Evolutionary conservation across 2,113 vertebrate genomes (phyloP), one percentile per base, ranked within the genome.

Genomic region (Ginglymostoma cirratum): DNA sequence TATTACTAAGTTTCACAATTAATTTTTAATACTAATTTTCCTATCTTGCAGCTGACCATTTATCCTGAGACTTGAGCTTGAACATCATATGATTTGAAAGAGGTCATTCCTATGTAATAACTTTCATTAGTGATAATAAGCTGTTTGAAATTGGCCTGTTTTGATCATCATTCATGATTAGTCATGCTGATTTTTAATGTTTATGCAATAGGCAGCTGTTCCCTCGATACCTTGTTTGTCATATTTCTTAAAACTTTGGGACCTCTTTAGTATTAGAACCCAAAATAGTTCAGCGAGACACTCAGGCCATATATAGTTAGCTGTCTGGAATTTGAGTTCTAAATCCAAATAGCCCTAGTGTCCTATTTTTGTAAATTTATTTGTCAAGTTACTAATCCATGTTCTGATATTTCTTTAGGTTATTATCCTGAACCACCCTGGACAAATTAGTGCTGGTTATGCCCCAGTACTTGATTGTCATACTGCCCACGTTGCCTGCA

Each of bases 361-460:
- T 2, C 48, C 48, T 48, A 48, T 3, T 48, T 3, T 48, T 48
- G 48, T 48, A 48, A 48, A 48, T 48, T 48, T 61, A 61, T 61
- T 12, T 61, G 55, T 61, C 55, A 61, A 61, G 55, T 61, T 61
- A 12, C 55, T 5, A 83, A 19, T 5, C 78, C 30, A 38, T 80
- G 14, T 15, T 42, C 42, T 83, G 12, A 19, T 17, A 5, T 21
- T 95, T 93, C 7, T 87, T 14, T 96, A 98, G 98, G 98, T 98
- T 92, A 98, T 98, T 96, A 98, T 98, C 97, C 97, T 98, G 96
- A 98, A 98, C 97, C 98, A 98, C 95, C 97, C 98, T 0, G 98
- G 98, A 1, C 97, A 98, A 97, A 98, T 98, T 52, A 85, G 96
- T 61, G 96, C 97, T 78, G 98, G 98, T 65, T 98, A 98, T 55